phyloP scores from a whole-genome alignment of 2,888 invertebrate genomes.

The Orthosia gothica region DNA sequence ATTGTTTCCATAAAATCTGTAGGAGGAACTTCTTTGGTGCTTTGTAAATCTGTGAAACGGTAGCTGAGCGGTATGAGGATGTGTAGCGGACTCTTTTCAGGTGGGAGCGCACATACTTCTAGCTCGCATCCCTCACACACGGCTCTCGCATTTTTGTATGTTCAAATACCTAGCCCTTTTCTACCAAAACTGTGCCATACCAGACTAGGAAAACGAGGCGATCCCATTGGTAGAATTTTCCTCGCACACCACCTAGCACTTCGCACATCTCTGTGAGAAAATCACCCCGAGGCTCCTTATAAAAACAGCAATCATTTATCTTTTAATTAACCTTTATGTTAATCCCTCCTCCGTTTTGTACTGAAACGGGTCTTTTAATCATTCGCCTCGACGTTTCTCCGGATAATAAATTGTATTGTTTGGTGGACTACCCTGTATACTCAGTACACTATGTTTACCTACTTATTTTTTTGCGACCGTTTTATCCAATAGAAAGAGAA shows the following conservation, averaged over 20 bases:
- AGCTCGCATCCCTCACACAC: background rate
- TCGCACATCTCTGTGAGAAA: background rate
- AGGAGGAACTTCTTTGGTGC: no score
- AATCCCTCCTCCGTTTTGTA: slow-evolving; percentile 39
- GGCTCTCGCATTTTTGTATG: background rate
- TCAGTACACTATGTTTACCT: slow-evolving; percentile 3
- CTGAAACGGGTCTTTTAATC: slow-evolving; percentile 26
- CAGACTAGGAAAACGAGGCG: no score
- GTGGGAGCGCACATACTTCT: background rate
- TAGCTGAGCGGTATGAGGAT: background rate
- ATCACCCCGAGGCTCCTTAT: slow-evolving; percentile 1
- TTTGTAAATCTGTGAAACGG: no score
- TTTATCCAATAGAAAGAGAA: background rate
- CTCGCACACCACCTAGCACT: background rate
- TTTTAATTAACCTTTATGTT: slow-evolving; percentile 62
- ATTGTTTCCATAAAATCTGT: background rate
- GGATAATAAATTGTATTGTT: slow-evolving; percentile 35
- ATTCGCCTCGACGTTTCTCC: slow-evolving; percentile 14
- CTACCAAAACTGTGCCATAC: no score
- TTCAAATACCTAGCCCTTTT: background rate
- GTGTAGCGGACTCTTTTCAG: background rate
- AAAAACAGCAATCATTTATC: slow-evolving; percentile 51
- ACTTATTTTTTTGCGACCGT: slow-evolving; percentile 4
- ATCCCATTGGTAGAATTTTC: no score
- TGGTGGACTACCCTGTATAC: background rate